Percentiles rank a stretch among this genome's conserved stretches.
Conservation (phyloP, 2,797 vertebrate species). For the Rhynchonycteris naso region DNA sequence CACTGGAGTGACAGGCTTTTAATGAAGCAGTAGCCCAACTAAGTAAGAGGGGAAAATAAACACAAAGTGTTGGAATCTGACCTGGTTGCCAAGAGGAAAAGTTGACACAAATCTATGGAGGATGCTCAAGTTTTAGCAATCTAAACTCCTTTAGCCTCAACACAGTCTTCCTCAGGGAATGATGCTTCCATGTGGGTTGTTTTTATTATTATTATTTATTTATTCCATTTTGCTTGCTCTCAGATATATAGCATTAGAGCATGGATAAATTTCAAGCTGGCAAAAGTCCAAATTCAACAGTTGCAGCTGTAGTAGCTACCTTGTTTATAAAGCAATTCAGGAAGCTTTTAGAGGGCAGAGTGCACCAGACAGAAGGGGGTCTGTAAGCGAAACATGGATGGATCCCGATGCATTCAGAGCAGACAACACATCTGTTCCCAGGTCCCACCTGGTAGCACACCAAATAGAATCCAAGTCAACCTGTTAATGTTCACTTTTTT, state of each 20-base stretch:
- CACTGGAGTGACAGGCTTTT: constrained; percentile 47
- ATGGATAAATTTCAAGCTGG: constrained; percentile 79
- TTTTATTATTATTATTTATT: no score
- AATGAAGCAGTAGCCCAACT: constrained; percentile 57
- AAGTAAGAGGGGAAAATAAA: background rate
- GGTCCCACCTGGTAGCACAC: constrained; percentile 72
- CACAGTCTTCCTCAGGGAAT: constrained; percentile 33
- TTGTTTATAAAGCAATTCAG: constrained; percentile 83
- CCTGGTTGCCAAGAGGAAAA: background rate
- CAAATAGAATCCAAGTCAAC: constrained; percentile 51
- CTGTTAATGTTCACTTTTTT: constrained; percentile 29
- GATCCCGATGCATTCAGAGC: constrained; percentile 69
- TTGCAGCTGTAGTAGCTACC: constrained; percentile 81
- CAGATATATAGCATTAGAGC: constrained; percentile 69
- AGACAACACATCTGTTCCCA: constrained; percentile 80
- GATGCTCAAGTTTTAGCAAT: background rate
- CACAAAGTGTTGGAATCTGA: background rate
- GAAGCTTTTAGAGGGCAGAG: constrained; percentile 83
- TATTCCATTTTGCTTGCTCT: constrained; percentile 52
- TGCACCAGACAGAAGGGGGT: constrained; percentile 79
- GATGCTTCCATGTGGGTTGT: constrained; percentile 3
- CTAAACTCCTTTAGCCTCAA: background rate
- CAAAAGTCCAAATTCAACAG: constrained; percentile 75
- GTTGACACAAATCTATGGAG: background rate
- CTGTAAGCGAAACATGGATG: constrained; percentile 77